Evolutionary conservation across 2,113 vertebrate species (phyloP).

Genomic region (Dromaius novaehollandiae): DNA sequence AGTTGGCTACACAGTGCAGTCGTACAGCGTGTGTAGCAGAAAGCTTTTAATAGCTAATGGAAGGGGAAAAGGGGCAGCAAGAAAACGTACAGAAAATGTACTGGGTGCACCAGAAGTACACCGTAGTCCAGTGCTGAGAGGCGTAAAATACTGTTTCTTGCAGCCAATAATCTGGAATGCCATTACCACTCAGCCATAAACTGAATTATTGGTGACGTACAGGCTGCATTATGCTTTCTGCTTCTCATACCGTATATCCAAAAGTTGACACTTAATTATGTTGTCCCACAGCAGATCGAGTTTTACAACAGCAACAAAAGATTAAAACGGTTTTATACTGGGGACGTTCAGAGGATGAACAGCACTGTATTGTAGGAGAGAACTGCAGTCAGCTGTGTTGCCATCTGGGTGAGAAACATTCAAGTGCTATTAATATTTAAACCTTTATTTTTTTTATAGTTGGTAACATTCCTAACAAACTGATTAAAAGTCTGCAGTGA

Average conservation of each 20-base stretch:
- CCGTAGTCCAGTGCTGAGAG: background rate
- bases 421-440: conserved; percentile 73
- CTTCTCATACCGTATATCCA: conserved; percentile 65
- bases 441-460: conserved; percentile 19
- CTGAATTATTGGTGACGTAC: conserved; percentile 71
- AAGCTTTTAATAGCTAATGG: background rate
- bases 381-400: conserved; percentile 55
- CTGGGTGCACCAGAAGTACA: background rate
- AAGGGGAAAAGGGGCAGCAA: background rate
- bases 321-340: conserved; percentile 76
- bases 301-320: conserved; percentile 79
- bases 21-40: background rate
- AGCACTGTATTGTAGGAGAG: conserved; percentile 28
- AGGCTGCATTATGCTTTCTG: conserved; percentile 61
- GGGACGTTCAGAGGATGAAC: conserved; percentile 76
- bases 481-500: conserved; percentile 32
- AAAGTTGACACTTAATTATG: conserved; percentile 80
- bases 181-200: conserved; percentile 67
- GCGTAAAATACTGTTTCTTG: conserved; percentile 53
- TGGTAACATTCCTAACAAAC: conserved; percentile 45
- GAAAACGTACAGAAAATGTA: rapidly evolving
- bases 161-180: conserved; percentile 72
- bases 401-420: conserved; percentile 69
- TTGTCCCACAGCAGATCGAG: conserved; percentile 77
- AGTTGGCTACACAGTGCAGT: conserved; percentile 4